These are phyloP conservation scores for Tragelaphus scriptus DNA, from an alignment of 2,113 vertebrate genomes.

Conservation along the genomic window DNA sequence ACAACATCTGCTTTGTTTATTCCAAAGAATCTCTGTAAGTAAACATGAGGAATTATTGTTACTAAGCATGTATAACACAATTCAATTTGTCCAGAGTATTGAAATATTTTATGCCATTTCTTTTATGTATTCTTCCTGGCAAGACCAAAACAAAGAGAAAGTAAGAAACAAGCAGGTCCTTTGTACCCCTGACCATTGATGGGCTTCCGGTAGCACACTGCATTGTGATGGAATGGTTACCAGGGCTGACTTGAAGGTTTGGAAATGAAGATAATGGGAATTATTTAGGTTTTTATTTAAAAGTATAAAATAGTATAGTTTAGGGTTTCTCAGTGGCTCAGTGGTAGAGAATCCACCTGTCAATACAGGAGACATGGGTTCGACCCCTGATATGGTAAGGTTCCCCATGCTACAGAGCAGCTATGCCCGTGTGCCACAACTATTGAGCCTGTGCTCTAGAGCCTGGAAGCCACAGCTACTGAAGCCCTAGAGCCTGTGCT, in stretches of 20 bases:
- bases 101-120: slow-evolving; percentile 10
- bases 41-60: slow-evolving; percentile 25
- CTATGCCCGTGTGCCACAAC: background rate
- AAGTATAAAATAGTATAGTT: background rate
- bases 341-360: background rate
- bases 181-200: background rate
- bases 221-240: background rate
- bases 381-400: background rate
- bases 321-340: background rate
- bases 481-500: background rate
- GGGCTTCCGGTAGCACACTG: background rate
- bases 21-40: background rate
- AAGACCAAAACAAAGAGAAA: slow-evolving; percentile 15
- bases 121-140: background rate
- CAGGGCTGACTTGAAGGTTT: background rate
- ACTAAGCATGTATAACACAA: background rate
- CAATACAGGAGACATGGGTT: background rate
- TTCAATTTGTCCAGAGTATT: background rate
- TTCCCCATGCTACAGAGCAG: background rate
- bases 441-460: background rate
- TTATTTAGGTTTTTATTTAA: background rate
- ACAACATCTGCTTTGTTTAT: slow-evolving; percentile 8
- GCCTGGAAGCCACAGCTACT: background rate
- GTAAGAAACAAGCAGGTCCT: background rate
- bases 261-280: background rate